phyloP scores from a whole-genome alignment of 2,888 invertebrate species.

The Ephialtes manifestator region DNA sequence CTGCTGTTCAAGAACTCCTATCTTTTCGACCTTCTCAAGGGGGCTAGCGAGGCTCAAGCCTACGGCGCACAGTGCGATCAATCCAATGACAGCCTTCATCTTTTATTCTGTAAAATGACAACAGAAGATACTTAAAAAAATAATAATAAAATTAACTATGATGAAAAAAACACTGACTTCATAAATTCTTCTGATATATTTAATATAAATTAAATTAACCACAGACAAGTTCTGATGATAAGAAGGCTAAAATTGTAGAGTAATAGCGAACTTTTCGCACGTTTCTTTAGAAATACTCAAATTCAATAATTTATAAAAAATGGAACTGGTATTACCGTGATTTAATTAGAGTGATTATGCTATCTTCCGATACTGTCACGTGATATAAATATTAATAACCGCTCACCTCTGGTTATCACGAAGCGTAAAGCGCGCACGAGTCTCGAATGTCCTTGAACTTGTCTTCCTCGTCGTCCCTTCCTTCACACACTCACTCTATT shows the following conservation, averaged over 20 bases:
- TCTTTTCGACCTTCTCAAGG: slow-evolving; percentile 83
- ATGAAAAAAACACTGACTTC: background rate
- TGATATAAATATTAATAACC: background rate
- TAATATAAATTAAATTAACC: background rate
- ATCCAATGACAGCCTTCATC: slow-evolving; percentile 79
- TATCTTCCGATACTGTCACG: too few relatives aligned
- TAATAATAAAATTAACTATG: background rate
- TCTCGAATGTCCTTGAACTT: slow-evolving; percentile 53
- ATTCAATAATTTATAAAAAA: background rate
- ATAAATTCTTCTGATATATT: background rate
- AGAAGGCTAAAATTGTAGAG: background rate
- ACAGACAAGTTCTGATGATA: background rate
- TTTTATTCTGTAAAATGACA: slow-evolving; percentile 62
- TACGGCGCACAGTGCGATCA: slow-evolving; percentile 74
- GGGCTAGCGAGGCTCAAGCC: slow-evolving; percentile 80
- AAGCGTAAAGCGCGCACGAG: slow-evolving; percentile 47
- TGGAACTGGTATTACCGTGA: background rate
- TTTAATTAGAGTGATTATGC: background rate
- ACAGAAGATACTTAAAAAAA: slow-evolving; percentile 5
- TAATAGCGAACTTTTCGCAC: background rate
- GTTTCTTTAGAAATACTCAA: background rate
- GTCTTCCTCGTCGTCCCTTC: slow-evolving; percentile 18
- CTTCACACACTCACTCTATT: slow-evolving; percentile 50
- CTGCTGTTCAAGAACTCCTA: slow-evolving; percentile 82
- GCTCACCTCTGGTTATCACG: slow-evolving; percentile 52